Evolutionary conservation across 2,888 invertebrate genomes (phyloP), one percentile per base, ranked within the genome.

Genomic region (Barypeithes pellucidus): DNA sequence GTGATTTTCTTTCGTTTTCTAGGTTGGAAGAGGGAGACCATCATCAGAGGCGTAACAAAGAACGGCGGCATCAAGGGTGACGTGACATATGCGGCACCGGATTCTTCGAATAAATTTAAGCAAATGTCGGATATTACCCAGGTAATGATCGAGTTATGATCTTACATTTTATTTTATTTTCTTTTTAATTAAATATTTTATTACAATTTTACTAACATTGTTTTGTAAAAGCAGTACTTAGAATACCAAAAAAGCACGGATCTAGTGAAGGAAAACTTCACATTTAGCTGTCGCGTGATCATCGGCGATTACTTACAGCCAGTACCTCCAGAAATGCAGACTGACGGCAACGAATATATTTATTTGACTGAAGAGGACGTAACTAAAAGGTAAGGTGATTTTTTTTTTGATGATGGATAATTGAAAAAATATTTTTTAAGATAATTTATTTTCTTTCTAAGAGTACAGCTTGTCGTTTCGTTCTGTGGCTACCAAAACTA

Each of bases 1-100:
- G n/a, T n/a, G 11, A 12, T 65, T 65, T 57, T 52, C 29, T 29
- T 5, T 8, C 9, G 7, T 5, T 52, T 67, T 50, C 29, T 62
- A 87, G 97, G 96, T 73, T 98, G 98, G 98, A 94, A 94, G 81
- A 89, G 98, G n/a, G 94, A 96, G 84, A 97, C 97, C 0, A 90
- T 95, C 67, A 95, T 98, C 81, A 91, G 93, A 76, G 95, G 95
- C 4, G 89, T 97, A 8, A 95, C 95, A 5, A 92, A 94, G 78
- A 93, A 92, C 81, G 96, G 97, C 43, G 92, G 94, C 76, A 92
- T 95, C 77, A 93, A 94, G 79, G 97, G 98, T n/a, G 98, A 98
- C 83, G 98, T 99, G 54, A 91, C 92, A 71, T 99, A 99, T 86
- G 91, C 92, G 76, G 90, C 93, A 9, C 92, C 93, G 0, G 91